Conservation (phyloP, 2,888 invertebrate species). For the Drosophila kambysellisi region DNA sequence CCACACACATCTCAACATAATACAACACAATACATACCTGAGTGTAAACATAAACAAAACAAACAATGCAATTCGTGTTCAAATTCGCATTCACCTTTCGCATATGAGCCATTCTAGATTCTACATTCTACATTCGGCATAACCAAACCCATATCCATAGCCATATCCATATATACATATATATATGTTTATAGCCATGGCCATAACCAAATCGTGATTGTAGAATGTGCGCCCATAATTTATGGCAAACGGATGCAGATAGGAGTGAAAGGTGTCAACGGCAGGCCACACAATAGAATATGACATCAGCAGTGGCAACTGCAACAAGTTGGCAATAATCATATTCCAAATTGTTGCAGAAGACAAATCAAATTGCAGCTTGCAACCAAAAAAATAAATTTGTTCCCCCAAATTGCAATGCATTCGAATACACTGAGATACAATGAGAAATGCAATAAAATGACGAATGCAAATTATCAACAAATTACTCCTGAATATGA, state of each 20-base stretch:
- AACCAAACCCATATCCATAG: neutral
- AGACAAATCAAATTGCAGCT: neutral
- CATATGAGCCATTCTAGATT: neutral
- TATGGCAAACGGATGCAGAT: slow-evolving; percentile 34
- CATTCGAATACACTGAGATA: neutral
- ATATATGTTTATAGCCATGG: neutral
- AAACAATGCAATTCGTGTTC: slow-evolving; percentile 29
- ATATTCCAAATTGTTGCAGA: neutral
- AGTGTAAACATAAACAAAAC: slow-evolving; percentile 21
- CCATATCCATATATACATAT: neutral
- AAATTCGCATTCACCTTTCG: neutral
- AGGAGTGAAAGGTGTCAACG: slow-evolving; percentile 28
- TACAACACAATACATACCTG: slow-evolving; percentile 10
- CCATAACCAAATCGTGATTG: slow-evolving; percentile 28
- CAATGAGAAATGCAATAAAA: neutral
- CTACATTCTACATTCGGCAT: neutral
- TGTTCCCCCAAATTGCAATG: neutral
- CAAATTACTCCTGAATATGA: neutral
- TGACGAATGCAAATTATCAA: neutral
- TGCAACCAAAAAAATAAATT: neutral
- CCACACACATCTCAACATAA: slow-evolving; percentile 1
- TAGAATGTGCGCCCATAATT: slow-evolving; percentile 28
- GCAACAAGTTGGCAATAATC: slow-evolving; percentile 13
- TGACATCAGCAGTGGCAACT: neutral
- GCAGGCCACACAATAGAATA: neutral